Evolutionary conservation across 2,113 vertebrate genomes (phyloP), one percentile per base, ranked within the genome.

Genomic region (Papio anubis): DNA sequence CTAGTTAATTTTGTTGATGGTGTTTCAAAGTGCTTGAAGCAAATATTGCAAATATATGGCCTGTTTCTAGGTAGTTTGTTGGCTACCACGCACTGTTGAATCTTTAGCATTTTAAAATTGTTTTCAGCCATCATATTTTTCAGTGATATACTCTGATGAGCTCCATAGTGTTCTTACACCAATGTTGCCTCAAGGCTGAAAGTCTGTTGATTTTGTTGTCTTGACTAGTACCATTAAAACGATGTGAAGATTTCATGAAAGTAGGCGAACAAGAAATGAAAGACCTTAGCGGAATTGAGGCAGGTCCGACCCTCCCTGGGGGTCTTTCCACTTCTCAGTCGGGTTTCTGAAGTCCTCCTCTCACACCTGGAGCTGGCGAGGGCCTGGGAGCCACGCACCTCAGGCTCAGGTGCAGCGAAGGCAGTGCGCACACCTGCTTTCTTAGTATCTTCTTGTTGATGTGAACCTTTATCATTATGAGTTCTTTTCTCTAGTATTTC

Each of bases 1-100:
- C 99, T 98, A 27, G 98, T 98, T 98, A 99, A 97, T 97, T 99
- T 99, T 82, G 99, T 99, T 82, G 99, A 99, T 16, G 98, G 99
- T 23, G 98, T 98, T 98, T 99, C 98, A 98, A 99, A 99, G 70
- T 98, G 98, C 97, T 99, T 99, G 96, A 75, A 94, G 95, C 99
- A 99, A 70, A 97, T 98, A 96, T 99, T 98, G 97, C 99, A 99
- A 93, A 95, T 93, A 96, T 99, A 99, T 32, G 98, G 98, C 89
- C 98, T 98, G 96, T 98, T 98, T 97, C 98, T 98, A 81, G 97
- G 98, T 81, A 98, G 94, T 88, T 95, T 98, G 79, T 93, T 98
- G 85, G 98, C 87, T 98, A 87, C 97, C 96, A 98, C 95, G 95
- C 91, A 86, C 43, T 98, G 98, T 57, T 98, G 97, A 97, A 98